phyloP scores from a whole-genome alignment of 2,888 invertebrate genomes.

The Tryphoninae sp. region DNA sequence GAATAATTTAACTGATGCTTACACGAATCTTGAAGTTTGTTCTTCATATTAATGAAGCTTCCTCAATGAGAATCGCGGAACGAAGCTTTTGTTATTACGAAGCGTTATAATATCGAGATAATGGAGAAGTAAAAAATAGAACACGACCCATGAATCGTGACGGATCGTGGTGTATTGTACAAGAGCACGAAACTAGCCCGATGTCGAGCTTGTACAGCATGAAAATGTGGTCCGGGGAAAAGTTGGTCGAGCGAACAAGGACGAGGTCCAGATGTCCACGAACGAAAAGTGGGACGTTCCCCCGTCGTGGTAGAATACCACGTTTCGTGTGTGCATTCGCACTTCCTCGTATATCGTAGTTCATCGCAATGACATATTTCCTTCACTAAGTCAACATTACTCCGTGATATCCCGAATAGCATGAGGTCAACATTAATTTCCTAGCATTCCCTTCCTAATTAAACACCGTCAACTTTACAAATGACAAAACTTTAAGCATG shows the following conservation, averaged over 20 bases:
- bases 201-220: neutral
- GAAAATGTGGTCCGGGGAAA: slow-evolving; percentile 33
- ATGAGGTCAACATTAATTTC: slow-evolving; percentile 47
- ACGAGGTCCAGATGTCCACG: slow-evolving; percentile 39
- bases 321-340: slow-evolving; percentile 10
- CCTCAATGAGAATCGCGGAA: too few species aligned
- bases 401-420: slow-evolving; percentile 9
- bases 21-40: too few species aligned
- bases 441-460: neutral
- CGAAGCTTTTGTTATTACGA: too few species aligned
- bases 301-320: slow-evolving; percentile 38
- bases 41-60: too few species aligned
- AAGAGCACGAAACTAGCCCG: slow-evolving; percentile 6
- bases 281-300: slow-evolving; percentile 62
- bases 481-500: slow-evolving; percentile 29
- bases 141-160: slow-evolving; percentile 18
- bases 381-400: slow-evolving; percentile 7
- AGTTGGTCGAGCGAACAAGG: slow-evolving; percentile 59
- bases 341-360: slow-evolving; percentile 28
- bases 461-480: neutral
- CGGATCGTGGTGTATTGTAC: slow-evolving; percentile 10
- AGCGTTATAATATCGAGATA: too few species aligned
- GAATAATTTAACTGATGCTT: too few species aligned
- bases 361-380: slow-evolving; percentile 29
- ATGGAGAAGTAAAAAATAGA: neutral